A percentile compares a stretch with the other conserved stretches of the same genome.
Evolutionary conservation across 2,113 vertebrate genomes (phyloP).

Genomic region (Gymnarchus niloticus): DNA sequence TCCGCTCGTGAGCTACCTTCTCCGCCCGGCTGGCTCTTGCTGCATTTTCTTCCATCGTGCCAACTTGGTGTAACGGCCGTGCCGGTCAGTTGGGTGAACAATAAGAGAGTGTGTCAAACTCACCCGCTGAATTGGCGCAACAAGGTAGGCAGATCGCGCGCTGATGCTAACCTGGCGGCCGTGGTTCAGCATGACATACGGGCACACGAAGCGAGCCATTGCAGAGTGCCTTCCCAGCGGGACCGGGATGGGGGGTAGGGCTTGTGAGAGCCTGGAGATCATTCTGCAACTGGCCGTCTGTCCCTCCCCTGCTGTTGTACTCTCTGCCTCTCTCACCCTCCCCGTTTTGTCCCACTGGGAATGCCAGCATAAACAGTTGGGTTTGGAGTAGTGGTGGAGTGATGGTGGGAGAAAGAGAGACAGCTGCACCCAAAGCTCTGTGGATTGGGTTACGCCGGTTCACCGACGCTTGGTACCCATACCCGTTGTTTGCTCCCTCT

Average conservation of each 20-base stretch:
- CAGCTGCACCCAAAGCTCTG: not conserved
- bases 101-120: conserved; percentile 38
- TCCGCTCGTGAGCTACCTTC: conserved; percentile 10
- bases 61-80: conserved; percentile 22
- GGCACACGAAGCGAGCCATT: not conserved
- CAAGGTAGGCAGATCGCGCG: conserved; percentile 28
- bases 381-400: conserved; percentile 20
- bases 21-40: conserved; percentile 35
- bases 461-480: conserved; percentile 16
- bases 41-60: conserved; percentile 15
- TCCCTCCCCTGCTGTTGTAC: not conserved
- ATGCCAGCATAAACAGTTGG: conserved; percentile 30
- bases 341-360: not conserved
- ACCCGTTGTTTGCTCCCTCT: not conserved
- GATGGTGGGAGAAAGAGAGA: conserved; percentile 33
- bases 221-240: not conserved
- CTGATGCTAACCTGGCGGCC: not conserved
- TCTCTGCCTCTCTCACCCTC: not conserved
- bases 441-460: conserved; percentile 38
- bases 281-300: not conserved
- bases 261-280: not conserved
- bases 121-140: conserved; percentile 41
- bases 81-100: conserved; percentile 47
- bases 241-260: not conserved
- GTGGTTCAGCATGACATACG: conserved; percentile 17